Percentiles rank a stretch among this genome's conserved stretches.
Evolutionary conservation across 2,888 invertebrate species (phyloP).

Genomic region (Nycteola revayana): DNA sequence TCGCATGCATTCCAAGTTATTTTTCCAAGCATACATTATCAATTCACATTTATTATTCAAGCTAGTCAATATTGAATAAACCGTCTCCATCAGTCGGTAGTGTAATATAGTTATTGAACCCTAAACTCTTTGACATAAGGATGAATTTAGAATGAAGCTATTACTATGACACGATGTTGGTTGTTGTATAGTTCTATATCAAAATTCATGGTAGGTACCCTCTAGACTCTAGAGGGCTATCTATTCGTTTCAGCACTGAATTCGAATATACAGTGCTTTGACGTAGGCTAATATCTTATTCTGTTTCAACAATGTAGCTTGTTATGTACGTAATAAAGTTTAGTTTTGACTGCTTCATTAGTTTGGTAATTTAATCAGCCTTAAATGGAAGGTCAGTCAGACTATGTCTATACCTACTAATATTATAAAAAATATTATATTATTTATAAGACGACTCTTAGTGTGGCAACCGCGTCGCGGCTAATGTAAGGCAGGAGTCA

Average conservation of each 20-base stretch:
- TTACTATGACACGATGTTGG: too few relatives aligned
- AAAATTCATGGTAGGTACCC: slow-evolving; percentile 37
- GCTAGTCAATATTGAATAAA: slow-evolving; percentile 33
- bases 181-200: slow-evolving; percentile 14
- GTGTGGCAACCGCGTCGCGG: too few relatives aligned
- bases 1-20: slow-evolving; percentile 16
- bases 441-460: too few relatives aligned
- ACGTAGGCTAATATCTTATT: slow-evolving; percentile 40
- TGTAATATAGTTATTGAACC: neutral
- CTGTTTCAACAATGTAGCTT: slow-evolving; percentile 34
- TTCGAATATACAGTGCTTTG: slow-evolving; percentile 36
- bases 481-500: too few relatives aligned
- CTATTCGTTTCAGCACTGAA: slow-evolving; percentile 31
- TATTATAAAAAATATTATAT: too few relatives aligned
- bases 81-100: slow-evolving; percentile 14
- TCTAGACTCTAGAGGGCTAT: slow-evolving; percentile 30
- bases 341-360: too few relatives aligned
- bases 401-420: too few relatives aligned
- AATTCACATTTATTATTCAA: slow-evolving; percentile 34
- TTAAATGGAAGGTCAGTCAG: too few relatives aligned
- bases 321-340: too few relatives aligned
- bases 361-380: too few relatives aligned
- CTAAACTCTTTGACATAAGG: too few relatives aligned
- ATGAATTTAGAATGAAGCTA: too few relatives aligned
- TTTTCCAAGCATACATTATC: slow-evolving; percentile 24